Conservation (phyloP, 2,797 vertebrate species). For the Champsocephalus gunnari region DNA sequence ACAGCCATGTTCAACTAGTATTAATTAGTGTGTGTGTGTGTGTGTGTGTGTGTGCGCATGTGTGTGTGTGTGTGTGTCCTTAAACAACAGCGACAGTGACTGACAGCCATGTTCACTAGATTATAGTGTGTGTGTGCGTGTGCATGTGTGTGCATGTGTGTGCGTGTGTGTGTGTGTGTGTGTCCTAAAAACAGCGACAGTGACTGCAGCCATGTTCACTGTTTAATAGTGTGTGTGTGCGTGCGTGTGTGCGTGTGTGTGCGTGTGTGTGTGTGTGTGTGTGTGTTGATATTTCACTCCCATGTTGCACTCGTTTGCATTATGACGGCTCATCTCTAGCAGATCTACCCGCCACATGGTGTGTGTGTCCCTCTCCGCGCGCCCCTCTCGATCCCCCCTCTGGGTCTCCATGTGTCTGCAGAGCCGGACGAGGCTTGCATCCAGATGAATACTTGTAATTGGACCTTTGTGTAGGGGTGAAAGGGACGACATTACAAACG, state of each 20-base stretch:
- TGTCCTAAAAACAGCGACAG: neutral
- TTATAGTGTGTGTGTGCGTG: neutral
- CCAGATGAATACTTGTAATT: conserved; percentile 52
- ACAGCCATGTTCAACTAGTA: too few relatives aligned
- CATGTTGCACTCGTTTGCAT: conserved; percentile 3
- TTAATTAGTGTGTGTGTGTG: too few relatives aligned
- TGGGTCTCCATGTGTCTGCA: conserved; percentile 38
- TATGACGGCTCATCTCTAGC: neutral
- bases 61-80: too few relatives aligned
- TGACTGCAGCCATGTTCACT: too few relatives aligned
- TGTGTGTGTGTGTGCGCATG: too few relatives aligned
- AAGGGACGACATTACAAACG: neutral
- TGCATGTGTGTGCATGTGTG: too few relatives aligned
- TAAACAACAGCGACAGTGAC: too few relatives aligned
- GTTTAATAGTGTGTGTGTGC: neutral
- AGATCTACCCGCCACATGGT: neutral
- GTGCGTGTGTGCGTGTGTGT: neutral
- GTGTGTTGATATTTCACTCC: conserved; percentile 2
- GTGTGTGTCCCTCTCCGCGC: neutral
- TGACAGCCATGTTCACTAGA: too few relatives aligned
- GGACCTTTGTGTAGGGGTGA: conserved; percentile 48
- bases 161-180: conserved; percentile 3
- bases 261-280: conserved; percentile 4
- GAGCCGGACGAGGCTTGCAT: conserved; percentile 35
- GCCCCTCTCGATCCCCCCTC: conserved; percentile 8